phyloP scores from a whole-genome alignment of 64 coral and sea anemone genomes.

The Porites lutea region DNA sequence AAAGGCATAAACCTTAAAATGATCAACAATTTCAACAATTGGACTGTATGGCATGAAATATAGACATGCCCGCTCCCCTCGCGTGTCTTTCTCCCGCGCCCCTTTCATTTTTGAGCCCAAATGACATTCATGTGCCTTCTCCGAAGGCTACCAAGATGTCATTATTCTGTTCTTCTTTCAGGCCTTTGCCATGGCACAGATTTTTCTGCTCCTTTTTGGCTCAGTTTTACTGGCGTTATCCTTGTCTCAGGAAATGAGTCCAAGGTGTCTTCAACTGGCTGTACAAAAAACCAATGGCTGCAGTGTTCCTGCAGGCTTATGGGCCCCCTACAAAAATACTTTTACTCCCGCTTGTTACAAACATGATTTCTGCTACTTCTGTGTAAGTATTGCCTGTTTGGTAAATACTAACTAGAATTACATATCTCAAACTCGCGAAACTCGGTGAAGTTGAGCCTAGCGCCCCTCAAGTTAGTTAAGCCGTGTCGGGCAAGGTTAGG shows the following conservation, averaged over 20 bases:
- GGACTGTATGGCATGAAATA: no score
- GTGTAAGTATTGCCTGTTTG: slow-evolving; percentile 32
- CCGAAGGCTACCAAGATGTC: no score
- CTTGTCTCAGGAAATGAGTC: background rate
- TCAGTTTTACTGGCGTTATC: background rate
- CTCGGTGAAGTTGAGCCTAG: no score
- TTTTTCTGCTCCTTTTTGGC: background rate
- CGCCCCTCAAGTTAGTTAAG: no score
- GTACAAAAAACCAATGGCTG: slow-evolving; percentile 33
- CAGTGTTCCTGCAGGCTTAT: slow-evolving; percentile 53
- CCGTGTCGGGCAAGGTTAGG: no score
- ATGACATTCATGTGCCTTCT: no score
- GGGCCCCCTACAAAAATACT: slow-evolving; percentile 54
- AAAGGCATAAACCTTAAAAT: no score
- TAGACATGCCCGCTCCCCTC: no score
- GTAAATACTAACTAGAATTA: background rate
- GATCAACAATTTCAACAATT: no score
- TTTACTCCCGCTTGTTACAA: slow-evolving; percentile 73
- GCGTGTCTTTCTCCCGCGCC: no score
- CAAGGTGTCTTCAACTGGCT: background rate
- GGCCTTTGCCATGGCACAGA: background rate
- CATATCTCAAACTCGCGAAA: no score
- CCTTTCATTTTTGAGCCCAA: no score
- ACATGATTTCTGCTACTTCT: slow-evolving; percentile 72
- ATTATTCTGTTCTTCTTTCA: background rate